phyloP scores from a whole-genome alignment of 2,797 vertebrate species.

The Gallinago nigripennis region DNA sequence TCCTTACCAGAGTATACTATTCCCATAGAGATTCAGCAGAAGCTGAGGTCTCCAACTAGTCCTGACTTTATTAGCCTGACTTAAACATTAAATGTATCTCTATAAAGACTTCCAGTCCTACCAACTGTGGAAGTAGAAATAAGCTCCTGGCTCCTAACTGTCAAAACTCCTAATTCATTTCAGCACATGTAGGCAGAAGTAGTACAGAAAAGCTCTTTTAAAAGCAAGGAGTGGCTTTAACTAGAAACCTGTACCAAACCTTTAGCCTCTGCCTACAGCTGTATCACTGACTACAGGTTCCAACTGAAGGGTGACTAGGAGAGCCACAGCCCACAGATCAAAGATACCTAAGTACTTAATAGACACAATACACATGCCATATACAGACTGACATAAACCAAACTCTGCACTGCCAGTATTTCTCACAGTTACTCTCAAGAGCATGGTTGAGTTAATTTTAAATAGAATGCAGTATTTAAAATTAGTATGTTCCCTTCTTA shows the following conservation, averaged over 20 bases:
- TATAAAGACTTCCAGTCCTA: background rate
- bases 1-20: background rate
- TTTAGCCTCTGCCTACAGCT: background rate
- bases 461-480: background rate
- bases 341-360: background rate
- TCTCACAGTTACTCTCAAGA: background rate
- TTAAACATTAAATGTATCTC: background rate
- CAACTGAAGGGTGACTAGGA: background rate
- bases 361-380: background rate
- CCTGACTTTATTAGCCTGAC: background rate
- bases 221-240: background rate
- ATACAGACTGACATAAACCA: background rate
- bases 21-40: background rate
- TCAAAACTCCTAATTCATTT: background rate
- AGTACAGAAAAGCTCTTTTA: background rate
- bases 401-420: background rate
- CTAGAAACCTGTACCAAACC: background rate
- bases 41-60: background rate
- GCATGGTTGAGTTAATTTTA: background rate
- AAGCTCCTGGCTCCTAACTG: background rate
- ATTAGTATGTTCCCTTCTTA: background rate
- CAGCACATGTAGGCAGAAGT: background rate
- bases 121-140: background rate
- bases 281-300: background rate
- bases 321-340: slow-evolving; percentile 17